Evolutionary conservation across 2,797 vertebrate species (phyloP).

Genomic region (Eidolon dupreanum): DNA sequence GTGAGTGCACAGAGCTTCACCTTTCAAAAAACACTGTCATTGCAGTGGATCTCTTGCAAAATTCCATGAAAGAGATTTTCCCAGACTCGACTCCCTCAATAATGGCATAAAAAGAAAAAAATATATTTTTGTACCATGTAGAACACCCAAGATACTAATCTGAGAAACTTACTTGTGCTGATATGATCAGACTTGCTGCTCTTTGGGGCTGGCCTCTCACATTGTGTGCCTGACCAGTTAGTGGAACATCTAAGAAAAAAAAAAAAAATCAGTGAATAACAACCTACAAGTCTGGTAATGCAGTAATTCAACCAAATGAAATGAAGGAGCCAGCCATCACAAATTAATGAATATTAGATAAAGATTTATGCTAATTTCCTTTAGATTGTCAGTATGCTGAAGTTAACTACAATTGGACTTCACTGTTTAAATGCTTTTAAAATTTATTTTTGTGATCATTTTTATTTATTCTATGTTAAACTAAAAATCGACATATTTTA

Average conservation of each 20-base stretch:
- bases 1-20: background rate
- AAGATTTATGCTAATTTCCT: conserved; percentile 12
- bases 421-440: background rate
- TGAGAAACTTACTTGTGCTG: conserved; percentile 92
- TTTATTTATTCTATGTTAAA: conserved; percentile 12
- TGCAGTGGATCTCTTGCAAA: background rate
- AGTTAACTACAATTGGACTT: background rate
- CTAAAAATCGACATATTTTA: background rate
- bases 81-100: background rate
- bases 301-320: conserved; percentile 60
- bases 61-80: background rate
- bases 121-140: background rate
- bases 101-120: background rate
- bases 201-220: conserved; percentile 98
- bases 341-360: conserved; percentile 47
- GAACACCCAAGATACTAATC: background rate
- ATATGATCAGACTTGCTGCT: conserved; percentile 98
- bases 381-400: background rate
- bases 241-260: conserved; percentile 94
- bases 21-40: background rate
- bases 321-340: conserved; percentile 39
- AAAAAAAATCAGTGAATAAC: conserved; percentile 75
- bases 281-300: conserved; percentile 45
- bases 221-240: conserved; percentile 99
- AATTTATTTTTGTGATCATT: background rate